Evolutionary conservation across 2,888 invertebrate species (phyloP), one percentile per base, ranked within the genome.

Genomic region (Polyommatus iphigenia): DNA sequence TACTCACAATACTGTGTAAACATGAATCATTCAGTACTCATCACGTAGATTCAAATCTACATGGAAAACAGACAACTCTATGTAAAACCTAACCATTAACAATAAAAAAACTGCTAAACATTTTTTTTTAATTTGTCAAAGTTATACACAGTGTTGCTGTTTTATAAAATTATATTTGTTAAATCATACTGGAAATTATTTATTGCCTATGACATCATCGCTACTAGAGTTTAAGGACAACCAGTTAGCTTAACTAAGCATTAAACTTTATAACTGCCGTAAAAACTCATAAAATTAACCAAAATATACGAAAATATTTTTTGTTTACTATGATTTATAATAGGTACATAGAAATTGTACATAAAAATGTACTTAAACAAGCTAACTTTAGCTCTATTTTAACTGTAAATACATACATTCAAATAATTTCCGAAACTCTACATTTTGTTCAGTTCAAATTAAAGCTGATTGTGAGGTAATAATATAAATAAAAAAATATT

Each of bases 181-280:
- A 24, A 67, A 67, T 13, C 10, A 67, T 13, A 67, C 29, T 29
- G 67, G 32, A 67, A 67, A 67, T 67, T 18, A 67, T 67, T 32
- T 67, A 67, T 67, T 29, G 29, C 15, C 67, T 67, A 29, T 67
- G 67, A 32, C 67, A 62, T 62, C 62, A 62, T 24, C 29, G 67
- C 18, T 67, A 67, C 67, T 67, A 67, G 29, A 32, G 67, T 32
- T 67, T 67, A 67, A 67, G 67, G 67, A 32, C 67, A 67, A 67
- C 67, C 67, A 67, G 67, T 67, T 67, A 67, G 67, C 29, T 67
- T 15, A 67, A 29, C 67, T 67, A 32, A 67, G 15, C 29, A 15
- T 32, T 15, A 29, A 6, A 67, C 67, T 15, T 67, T 32, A 29
- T 32, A 67, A 67, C 13, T 18, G 32, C 6, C 10, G 1, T 67